Evolutionary conservation across 2,888 invertebrate species (phyloP), one percentile per base, ranked within the genome.

Genomic region (Ischnura elegans): DNA sequence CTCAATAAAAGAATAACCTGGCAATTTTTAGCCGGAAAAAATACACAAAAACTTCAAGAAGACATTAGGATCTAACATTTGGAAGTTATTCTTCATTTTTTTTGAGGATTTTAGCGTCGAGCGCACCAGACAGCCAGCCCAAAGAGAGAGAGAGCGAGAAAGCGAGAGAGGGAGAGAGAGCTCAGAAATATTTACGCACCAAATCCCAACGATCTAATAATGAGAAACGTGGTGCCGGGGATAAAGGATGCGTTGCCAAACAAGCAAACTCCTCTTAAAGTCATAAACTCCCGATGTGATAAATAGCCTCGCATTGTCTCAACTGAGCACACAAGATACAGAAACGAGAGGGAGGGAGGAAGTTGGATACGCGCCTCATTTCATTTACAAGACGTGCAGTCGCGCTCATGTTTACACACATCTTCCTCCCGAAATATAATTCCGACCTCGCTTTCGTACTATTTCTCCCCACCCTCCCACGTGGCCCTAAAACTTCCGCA

Each of bases 281-380:
- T 61, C n/a, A 90, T 90, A 90, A 90, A 43, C 90, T 61, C 90
- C 25, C 43, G 10, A 90, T 66, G 61, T 90, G 90, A 61, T 55
- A 61, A 61, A 90, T 61, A 90, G 61, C 42, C 61, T 61, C 45
- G 16, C 86, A 86, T 86, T 86, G 90, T 43, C 90, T 45, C 42
- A 90, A 90, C 61, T 90, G 36, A 13, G 61, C 90, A 90, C 55
- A 90, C 90, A 90, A 42, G 42, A 21, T 61, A 43, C 43, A 76
- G 16, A 76, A 76, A 76, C 55, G n/a, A n/a, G 0, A 8, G 55
- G 42, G 55, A 13, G 47, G 19, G 55, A 43, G 90, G 16, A 43
- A 3, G 76, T 25, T 25, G 66, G 36, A n/a, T n/a, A n/a, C 66
- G 13, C 29, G 76, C n/a, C 76, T 76, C 76, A 76, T 66, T 86